Base-by-base conservation (phyloP, 2,113 vertebrate species). In the Rhea americana region DNA sequence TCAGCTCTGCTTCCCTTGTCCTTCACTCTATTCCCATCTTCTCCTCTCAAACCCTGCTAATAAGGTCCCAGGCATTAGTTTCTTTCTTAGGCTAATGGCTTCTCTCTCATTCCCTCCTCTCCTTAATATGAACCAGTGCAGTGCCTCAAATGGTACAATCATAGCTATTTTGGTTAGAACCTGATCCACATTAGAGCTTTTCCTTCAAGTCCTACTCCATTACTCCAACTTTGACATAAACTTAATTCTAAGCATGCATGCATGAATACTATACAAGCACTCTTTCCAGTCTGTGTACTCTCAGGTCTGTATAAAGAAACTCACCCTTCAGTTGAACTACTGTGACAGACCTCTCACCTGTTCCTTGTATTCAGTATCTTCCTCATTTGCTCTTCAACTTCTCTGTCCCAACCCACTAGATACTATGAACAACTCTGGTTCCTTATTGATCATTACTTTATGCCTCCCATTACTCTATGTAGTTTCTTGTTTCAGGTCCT, bases 31-130 rank as follows among this genome's bases (percentile, higher is more conserved):
- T 45, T 61, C 22, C 30, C 59, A 24, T 3, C 11, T 70, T n/a
- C 58, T 59, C 72, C 56, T 43, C 63, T 8, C 65, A 62, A 68
- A 58, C 32, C 65, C 47, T 56, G 81, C 70, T 71, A 25, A 24
- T 4, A 22, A 41, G 7, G 6, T 5, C 30, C 62, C 58, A 75
- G 7, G 14, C 12, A 0, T 0, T 0, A 15, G 47, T 28, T 30
- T 26, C 63, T 22, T 43, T 9, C 8, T 47, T 37, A 53, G 62
- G 12, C n/a, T 43, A 0, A 72, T 9, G 41, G 9, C 68, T 8
- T 30, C 0, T 0, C 8, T 55, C 80, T 51, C 13, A 0, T 9
- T 18, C 50, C n/a, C 14, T 58, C 30, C 76, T 59, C 26, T 65
- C 20, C 1, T 21, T 13, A 5, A 2, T 4, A 7, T 45, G 1